Percentiles rank a stretch among this genome's conserved stretches.
Conservation (phyloP, 1,140 invertebrate genomes). For the Drosophila orena region DNA sequence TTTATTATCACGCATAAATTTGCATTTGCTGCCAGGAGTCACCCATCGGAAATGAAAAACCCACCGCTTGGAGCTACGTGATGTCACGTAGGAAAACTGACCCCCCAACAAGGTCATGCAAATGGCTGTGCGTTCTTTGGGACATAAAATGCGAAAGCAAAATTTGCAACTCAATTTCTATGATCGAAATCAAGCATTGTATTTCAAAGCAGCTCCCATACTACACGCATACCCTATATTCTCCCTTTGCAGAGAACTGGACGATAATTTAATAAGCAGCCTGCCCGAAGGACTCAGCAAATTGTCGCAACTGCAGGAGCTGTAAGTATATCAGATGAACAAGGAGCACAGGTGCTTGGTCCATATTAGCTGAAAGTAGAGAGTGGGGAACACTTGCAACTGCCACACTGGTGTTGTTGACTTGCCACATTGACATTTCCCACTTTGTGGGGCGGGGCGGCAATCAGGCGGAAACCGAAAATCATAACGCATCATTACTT, state of each 20-base stretch:
- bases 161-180: constrained; percentile 61
- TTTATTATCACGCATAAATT: constrained; percentile 72
- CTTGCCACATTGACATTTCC: constrained; percentile 66
- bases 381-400: constrained; percentile 12
- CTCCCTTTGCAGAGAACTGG: constrained; percentile 88
- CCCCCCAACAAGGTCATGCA: constrained; percentile 56
- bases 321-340: constrained; percentile 87
- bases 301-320: constrained; percentile 88
- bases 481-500: constrained; percentile 84
- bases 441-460: constrained; percentile 64
- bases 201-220: constrained; percentile 33
- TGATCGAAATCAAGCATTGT: constrained; percentile 52
- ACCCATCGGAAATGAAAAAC: constrained; percentile 38
- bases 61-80: constrained; percentile 50
- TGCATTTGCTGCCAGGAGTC: constrained; percentile 18
- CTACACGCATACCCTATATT: constrained; percentile 30
- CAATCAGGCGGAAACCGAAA: constrained; percentile 79
- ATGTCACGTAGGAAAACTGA: constrained; percentile 64
- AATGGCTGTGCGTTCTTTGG: constrained; percentile 12
- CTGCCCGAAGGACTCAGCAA: constrained; percentile 88
- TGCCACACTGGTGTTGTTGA: constrained; percentile 35
- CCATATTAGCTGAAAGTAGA: constrained; percentile 35
- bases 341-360: constrained; percentile 47
- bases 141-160: constrained; percentile 14
- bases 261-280: constrained; percentile 89